phyloP scores from a whole-genome alignment of 2,113 vertebrate genomes.

The Vulpes lagopus region DNA sequence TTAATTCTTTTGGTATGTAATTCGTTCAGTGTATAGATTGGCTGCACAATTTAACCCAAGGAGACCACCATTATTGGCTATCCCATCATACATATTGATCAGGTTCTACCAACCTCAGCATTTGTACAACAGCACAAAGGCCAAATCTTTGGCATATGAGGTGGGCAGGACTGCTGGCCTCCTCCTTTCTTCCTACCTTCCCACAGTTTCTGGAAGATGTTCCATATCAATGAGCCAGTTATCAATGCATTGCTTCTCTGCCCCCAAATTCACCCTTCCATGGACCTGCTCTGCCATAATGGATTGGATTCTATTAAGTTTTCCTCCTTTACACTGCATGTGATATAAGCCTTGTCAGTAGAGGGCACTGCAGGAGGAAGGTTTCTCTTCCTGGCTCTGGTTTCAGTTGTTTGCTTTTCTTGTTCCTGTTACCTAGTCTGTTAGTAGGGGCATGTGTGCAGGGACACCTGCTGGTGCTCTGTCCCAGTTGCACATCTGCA shows the following conservation, averaged over 20 bases:
- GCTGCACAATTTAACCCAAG: not conserved
- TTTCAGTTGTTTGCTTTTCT: not conserved
- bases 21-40: not conserved
- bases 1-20: not conserved
- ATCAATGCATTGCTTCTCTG: not conserved
- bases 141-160: not conserved
- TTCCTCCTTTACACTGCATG: not conserved
- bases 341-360: not conserved
- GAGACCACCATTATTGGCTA: not conserved
- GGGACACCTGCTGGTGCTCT: not conserved
- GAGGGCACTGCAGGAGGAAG: not conserved
- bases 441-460: too few species aligned
- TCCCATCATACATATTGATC: not conserved
- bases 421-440: not conserved
- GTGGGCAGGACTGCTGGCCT: not conserved
- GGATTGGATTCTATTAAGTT: not conserved
- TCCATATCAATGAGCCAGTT: not conserved
- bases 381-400: not conserved
- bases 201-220: not conserved
- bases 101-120: not conserved
- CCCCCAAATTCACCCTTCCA: not conserved
- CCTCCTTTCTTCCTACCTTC: not conserved
- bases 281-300: not conserved
- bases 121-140: not conserved
- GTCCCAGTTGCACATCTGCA: not conserved